A percentile compares a stretch with the other conserved stretches of the same genome.
Conservation (phyloP, 1,140 invertebrate genomes). For the Berghia stephanieae region DNA sequence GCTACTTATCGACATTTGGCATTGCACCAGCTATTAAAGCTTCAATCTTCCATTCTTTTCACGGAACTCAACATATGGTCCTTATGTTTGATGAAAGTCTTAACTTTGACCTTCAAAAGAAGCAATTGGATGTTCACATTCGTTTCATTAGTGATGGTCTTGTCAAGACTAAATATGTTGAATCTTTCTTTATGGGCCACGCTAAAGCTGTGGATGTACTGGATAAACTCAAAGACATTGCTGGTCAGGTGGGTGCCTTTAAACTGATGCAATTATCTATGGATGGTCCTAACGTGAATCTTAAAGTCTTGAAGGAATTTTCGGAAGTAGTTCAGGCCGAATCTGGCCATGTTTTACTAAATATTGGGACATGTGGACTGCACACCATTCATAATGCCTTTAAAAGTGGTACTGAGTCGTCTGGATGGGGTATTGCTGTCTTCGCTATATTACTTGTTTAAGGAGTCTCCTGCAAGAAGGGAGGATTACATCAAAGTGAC, state of each 20-base stretch:
- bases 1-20: slow-evolving; percentile 39
- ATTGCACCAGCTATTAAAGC: slow-evolving; percentile 33
- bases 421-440: slow-evolving; percentile 35
- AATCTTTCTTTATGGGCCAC: slow-evolving; percentile 42
- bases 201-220: slow-evolving; percentile 37
- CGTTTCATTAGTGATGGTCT: slow-evolving; percentile 25
- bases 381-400: slow-evolving; percentile 40
- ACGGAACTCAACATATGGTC: slow-evolving; percentile 4
- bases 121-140: slow-evolving; percentile 46
- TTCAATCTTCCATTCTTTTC: background rate
- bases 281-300: slow-evolving; percentile 49
- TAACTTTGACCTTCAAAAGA: slow-evolving; percentile 19
- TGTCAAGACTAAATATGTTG: slow-evolving; percentile 35
- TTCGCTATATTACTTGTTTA: slow-evolving; percentile 33
- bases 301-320: slow-evolving; percentile 27
- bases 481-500: slow-evolving; percentile 35
- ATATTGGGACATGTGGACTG: slow-evolving; percentile 42
- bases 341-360: slow-evolving; percentile 20
- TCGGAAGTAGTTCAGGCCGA: slow-evolving; percentile 13
- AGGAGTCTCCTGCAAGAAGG: slow-evolving; percentile 33
- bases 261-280: slow-evolving; percentile 41
- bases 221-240: slow-evolving; percentile 20
- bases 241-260: slow-evolving; percentile 16
- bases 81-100: slow-evolving; percentile 41
- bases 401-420: slow-evolving; percentile 27